Evolutionary conservation across 2,888 invertebrate genomes (phyloP), one percentile per base, ranked within the genome.

Genomic region (Caenorhabditis imperialis): DNA sequence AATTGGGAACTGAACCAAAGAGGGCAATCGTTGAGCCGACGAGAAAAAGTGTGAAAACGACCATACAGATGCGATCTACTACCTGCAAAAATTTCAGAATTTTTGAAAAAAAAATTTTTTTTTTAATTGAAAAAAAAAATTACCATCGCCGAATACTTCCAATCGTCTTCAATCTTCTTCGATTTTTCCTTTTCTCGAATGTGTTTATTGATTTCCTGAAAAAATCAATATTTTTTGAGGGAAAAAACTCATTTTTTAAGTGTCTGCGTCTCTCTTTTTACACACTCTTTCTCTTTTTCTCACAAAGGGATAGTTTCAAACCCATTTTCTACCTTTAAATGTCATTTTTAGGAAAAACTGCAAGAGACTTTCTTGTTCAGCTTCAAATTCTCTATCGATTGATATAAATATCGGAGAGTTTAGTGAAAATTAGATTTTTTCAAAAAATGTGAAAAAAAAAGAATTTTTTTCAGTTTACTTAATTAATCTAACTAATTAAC

Each of bases 21-120:
- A 83, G 73, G 23, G 75, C 63, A 30, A 78, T 22, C 22, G 82
- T 82, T 27, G 81, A 67, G 23, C 78, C 61, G 30, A 65, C 38
- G 35, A 83, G 61, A 65, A 83, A 82, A 14, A 60, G 35, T 10
- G 78, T 67, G 57, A 83, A 81, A 16, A 79, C 35, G 48, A 78
- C 63, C 42, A 83, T 77, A 48, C 83, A 83, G n/a, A 82, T 61
- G n/a, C 83, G 77, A 48, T 83, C 83, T 33, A 83, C 77, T n/a
- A 81, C 77, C 63, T 62, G n/a, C n/a, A n/a, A n/a, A n/a, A n/a
- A n/a, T n/a, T n/a, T n/a, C n/a, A n/a, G n/a, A n/a, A n/a, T n/a
- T n/a, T n/a, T n/a, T n/a, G 50, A 23, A 60, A 60, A 40, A 1
- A 18, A 27, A 30, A 16, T 1, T 16, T 18, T 42, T 16, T 18